Evolutionary conservation across 2,888 invertebrate genomes (phyloP), one percentile per base, ranked within the genome.

Genomic region (Leistus spinibarbis): DNA sequence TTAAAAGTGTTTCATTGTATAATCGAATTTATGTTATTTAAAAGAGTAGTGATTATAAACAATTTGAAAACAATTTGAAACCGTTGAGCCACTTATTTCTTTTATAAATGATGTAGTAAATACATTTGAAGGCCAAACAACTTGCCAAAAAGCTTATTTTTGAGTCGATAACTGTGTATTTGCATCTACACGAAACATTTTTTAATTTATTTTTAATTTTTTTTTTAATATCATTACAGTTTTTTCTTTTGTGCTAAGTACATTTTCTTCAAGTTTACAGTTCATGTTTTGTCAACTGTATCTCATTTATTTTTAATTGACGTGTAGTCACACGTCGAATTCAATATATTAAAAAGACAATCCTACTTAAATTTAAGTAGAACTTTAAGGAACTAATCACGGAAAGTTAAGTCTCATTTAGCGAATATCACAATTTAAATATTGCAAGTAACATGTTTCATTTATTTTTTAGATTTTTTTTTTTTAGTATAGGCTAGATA

Each of bases 381-480:
- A 57, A 66, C 27, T 64, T 62, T 78, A 82, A 85, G 83, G 84
- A 84, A 84, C 84, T 84, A 84, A 84, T 82, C 80, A 84, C 83
- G 84, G 83, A 85, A 82, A 79, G 80, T 81, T 82, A 82, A 85
- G 85, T 85, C 85, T 85, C 84, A 85, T 85, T 84, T 83, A 84
- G 85, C 84, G 82, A 40, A 85, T 85, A 85, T 86, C 85, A 85
- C 85, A 85, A 85, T 84, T 85, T 84, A 80, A 82, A 85, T 85
- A 85, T 85, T 85, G 85, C 85, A 85, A 54, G 64, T 69, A 73
- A 40, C 40, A 40, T 40, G 13, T 40, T 40, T 40, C 40, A 40
- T 40, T 40, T 40, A 40, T 40, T 40, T 40, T n/a, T n/a, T n/a
- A n/a, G n/a, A n/a, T n/a, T n/a, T n/a, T n/a, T 69, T 64, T 64